Base-by-base conservation (phyloP, 2,888 invertebrate species). In the Charanyca ferruginea region DNA sequence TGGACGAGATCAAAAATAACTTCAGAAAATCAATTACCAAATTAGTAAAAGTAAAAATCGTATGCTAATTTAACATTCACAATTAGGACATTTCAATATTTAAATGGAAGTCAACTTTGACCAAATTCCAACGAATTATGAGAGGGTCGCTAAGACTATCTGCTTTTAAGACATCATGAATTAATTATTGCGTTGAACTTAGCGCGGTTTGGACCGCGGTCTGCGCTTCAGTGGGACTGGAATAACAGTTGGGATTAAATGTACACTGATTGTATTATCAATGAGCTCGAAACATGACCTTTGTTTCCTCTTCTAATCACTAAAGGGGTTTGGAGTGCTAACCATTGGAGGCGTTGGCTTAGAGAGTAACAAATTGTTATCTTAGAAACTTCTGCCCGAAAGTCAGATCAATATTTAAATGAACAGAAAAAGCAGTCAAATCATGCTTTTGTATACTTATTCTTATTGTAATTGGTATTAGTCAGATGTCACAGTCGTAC, bases 161-260 rank as follows among this genome's bases (percentile, higher is more conserved):
- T 28, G 47, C 47, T 63, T 48, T 42, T 47, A 76, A 75, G 70
- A 62, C 49, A 59, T 60, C 42, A 65, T 77, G 76, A 79, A 75
- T 79, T 59, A 69, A 75, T 79, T 65, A 77, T 63, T 16, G 13
- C 58, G 45, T 45, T 54, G 23, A 69, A 75, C 58, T 74, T 59
- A 22, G 28, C 28, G 61, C 2, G 60, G 60, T 73, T 66, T 47
- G 28, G 67, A 54, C 74, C 48, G 42, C 42, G 57, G 79, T 73
- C 35, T 35, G 11, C 8, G 44, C 41, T 47, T 51, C 32, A 44
- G 3, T 18, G 13, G 20, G 35, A 25, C 13, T 57, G 25, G 22
- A 60, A 28, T 73, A 73, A 58, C 22, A 42, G 13, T 22, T 22
- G 18, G 49, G 22, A 51, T 78, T 41, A 66, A 73, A 57, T 73